These are phyloP conservation scores for Apantesis nais DNA, from an alignment of 2,888 invertebrate species.

Conservation along the genomic window DNA sequence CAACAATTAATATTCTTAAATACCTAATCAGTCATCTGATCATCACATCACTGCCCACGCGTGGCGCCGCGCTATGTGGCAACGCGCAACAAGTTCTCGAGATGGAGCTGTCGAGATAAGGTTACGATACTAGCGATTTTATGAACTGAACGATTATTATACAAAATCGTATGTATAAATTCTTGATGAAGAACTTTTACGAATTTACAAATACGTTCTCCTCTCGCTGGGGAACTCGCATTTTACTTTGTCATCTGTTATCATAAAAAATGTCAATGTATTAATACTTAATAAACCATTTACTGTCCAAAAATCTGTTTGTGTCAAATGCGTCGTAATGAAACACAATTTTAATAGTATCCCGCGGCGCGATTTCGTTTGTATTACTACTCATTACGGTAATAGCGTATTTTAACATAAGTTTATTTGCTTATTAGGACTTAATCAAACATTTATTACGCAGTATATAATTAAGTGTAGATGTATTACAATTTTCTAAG, in stretches of 20 bases:
- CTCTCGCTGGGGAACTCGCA: neutral
- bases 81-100: slow-evolving; percentile 45
- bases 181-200: neutral
- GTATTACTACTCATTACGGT: slow-evolving; percentile 45
- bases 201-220: slow-evolving; percentile 14
- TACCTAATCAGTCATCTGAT: slow-evolving; percentile 81
- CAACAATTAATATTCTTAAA: slow-evolving; percentile 80
- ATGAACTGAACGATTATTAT: slow-evolving; percentile 17
- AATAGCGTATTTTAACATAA: slow-evolving; percentile 39
- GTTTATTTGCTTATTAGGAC: slow-evolving; percentile 47
- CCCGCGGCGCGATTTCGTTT: slow-evolving; percentile 46
- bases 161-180: slow-evolving; percentile 1
- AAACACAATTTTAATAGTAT: slow-evolving; percentile 41
- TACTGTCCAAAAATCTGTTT: slow-evolving; percentile 44
- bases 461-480: slow-evolving; percentile 27
- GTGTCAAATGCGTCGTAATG: slow-evolving; percentile 42
- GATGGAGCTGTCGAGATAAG: slow-evolving; percentile 37
- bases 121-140: slow-evolving; percentile 41
- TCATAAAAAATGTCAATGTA: slow-evolving; percentile 49
- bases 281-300: slow-evolving; percentile 50
- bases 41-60: slow-evolving; percentile 75
- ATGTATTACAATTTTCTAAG: slow-evolving; percentile 3
- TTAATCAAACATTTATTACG: slow-evolving; percentile 36
- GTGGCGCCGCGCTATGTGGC: slow-evolving; percentile 64
- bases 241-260: slow-evolving; percentile 37